Base-by-base conservation (phyloP, 2,113 vertebrate genomes). In the Ictalurus punctatus region DNA sequence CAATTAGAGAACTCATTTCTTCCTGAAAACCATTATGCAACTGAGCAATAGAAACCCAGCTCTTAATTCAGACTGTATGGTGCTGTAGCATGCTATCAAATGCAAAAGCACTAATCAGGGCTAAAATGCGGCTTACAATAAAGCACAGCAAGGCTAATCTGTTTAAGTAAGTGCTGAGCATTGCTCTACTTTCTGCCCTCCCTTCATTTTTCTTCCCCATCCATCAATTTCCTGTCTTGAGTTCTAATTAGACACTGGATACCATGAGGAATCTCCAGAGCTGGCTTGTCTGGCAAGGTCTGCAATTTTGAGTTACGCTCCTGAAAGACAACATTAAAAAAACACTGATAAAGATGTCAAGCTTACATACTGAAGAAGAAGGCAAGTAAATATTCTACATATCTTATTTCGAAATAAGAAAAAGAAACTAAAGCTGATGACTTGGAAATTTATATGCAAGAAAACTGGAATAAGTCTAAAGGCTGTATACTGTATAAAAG, bases 191-290 rank as follows among this genome's bases (percentile, higher is more conserved):
- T 58, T 48, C 73, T 54, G 16, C 19, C 84, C 34, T 23, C 16
- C 65, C 27, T 52, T 56, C 76, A 48, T 67, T 86, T 81, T 58
- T 34, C 7, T 40, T 52, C 56, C 48, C 40, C n/a, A 56, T 65
- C 65, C 37, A 59, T 80, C 37, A 48, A 44, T 86, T 79, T 54
- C 73, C 82, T 84, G 85, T 87, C 79, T 86, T 69, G 89, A 27
- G 25, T 83, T 83, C 44, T 84, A 83, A 87, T 90, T 87, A 90
- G 80, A n/a, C 67, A 27, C 25, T 25, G 8, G 58, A 44, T 65
- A 61, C 86, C 58, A 48, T 9, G 74, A 59, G 73, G 12, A 48
- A 37, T 48, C 73, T 54, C 56, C 71, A 52, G 27, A 0, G 40
- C 74, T 80, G 27, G 54, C 37, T 87, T 54, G 76, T 52, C 34